Base-by-base conservation (phyloP, 2,113 vertebrate species). In the Zootoca vivipara region DNA sequence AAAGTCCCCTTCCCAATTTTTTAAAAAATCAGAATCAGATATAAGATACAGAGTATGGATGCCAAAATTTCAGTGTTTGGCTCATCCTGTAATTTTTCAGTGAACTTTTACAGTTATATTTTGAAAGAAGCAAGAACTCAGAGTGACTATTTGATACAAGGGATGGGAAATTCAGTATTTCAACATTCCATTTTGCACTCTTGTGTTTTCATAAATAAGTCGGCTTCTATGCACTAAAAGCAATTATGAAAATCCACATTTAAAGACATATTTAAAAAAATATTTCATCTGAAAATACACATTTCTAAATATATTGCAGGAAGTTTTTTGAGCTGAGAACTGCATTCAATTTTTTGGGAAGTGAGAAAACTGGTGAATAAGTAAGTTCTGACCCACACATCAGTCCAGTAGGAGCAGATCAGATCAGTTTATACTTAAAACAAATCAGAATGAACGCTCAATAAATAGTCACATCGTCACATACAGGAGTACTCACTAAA, bases 1-100 rank as follows among this genome's bases (percentile, higher is more conserved):
- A 94, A 85, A 87, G 81, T 79, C 90, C 85, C 4, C 89, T 95
- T 92, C 90, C 82, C 30, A 38, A 87, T 83, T n/a, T n/a, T n/a
- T n/a, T n/a, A 8, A 78, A 86, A 85, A 90, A n/a, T 88, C 7
- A 75, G 72, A 15, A 10, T 33, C 6, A 82, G 86, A 87, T 70
- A 77, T 3, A 84, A 90, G 5, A 26, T 46, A 79, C 1, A 9
- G 42, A 42, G 30, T 77, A 26, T 4, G 81, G 2, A 2, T 24
- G 38, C 73, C 16, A 56, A 92, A 35, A 5, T 42, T 87, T 8
- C 72, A 91, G 70, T 40, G 42, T 88, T 91, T 28, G n/a, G 4
- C 4, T 28, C 62, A n/a, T 85, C 56, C 1, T 85, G 0, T 9
- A 78, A 12, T 84, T 85, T 16, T 83, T 64, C 85, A 89, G 28